Base-by-base conservation (phyloP, 92 coral and sea anemone genomes). In the Zoanthus sociatus region DNA sequence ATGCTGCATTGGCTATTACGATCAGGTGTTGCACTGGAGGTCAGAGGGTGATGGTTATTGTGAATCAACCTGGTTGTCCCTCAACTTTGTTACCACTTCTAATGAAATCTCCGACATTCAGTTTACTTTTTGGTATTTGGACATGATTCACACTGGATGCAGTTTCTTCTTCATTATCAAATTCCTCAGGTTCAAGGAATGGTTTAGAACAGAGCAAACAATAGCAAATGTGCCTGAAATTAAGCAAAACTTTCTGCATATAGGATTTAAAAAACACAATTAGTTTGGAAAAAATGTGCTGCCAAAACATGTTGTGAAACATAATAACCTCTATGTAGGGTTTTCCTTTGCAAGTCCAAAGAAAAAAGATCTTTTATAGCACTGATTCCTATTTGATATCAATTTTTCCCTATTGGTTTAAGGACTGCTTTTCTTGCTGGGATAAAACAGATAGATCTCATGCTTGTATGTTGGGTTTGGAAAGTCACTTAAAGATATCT, bases 81-180 rank as follows among this genome's bases (percentile, higher is more conserved):
- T 37, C 42, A 37, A 37, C 1, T 37, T 0, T 37, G 3, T 37
- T 37, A 37, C 42, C 1, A 37, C 3, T 37, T 37, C 42, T 37
- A 0, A 37, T 37, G 4, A 37, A 37, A 37, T 37, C 42, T 1
- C 42, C 42, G 42, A 37, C 42, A 37, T 37, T 37, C 42, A 4
- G 42, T 37, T 4, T 37, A 37, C 42, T 37, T 37, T 37, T 37
- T 37, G 42, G 42, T 37, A 37, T 37, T 37, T 20, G 75, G 54
- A 71, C 93, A 88, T 56, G 86, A 84, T 42, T 91, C 91, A 51
- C 89, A 84, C 79, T 91, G 91, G 58, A 91, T 37, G 70, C 91
- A 44, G 84, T 71, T 30, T 91, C 89, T 46, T 78, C 79, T 46
- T 72, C 79, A 66, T 17, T 6, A 66, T 66, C 21, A 66, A 66